Base-by-base conservation (phyloP, 2,888 invertebrate genomes). In the Ecdyonurus torrentis region DNA sequence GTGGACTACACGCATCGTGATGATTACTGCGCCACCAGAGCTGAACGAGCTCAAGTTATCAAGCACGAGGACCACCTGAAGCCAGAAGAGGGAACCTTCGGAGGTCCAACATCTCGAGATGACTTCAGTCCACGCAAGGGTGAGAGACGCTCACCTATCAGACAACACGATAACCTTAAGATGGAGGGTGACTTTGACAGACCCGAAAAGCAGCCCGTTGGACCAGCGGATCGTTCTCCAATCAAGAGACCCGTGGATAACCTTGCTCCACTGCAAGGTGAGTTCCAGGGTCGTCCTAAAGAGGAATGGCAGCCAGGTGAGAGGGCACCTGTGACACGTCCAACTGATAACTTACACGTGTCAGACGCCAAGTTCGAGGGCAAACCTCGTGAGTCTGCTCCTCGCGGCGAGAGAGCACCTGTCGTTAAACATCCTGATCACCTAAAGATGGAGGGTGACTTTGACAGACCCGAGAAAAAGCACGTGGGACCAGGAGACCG, bases 261-360 rank as follows among this genome's bases (percentile, higher is more conserved):
- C 67, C 69, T 83, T 1, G 70, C 70, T 24, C 77, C 79, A 2
- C n/a, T n/a, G n/a, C 80, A 84, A 70, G 84, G 85, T 1, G 81
- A 83, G 0, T 82, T 83, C 66, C 77, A 78, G 63, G 72, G 73
- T 63, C 69, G 68, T 23, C 70, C 1, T 25, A 73, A 73, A 1
- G 71, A 75, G 55, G 70, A 67, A 23, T 72, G 74, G 1, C 69
- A 73, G 52, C 75, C 73, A 72, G 63, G 55, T n/a, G 78, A 78
- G 63, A 68, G 75, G 52, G 74, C 71, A 2, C 71, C 69, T 63
- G 71, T 68, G 7, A 75, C 71, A n/a, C 76, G 72, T 63, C 81
- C 78, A 0, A 67, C 74, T 59, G 78, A 78, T 65, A 79, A 79
- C 65, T 69, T 79, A 7, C 37, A 15, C 5, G n/a, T n/a, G 23